Base-by-base conservation (phyloP, 2,797 vertebrate genomes). In the Paramormyrops hopkinsi region DNA sequence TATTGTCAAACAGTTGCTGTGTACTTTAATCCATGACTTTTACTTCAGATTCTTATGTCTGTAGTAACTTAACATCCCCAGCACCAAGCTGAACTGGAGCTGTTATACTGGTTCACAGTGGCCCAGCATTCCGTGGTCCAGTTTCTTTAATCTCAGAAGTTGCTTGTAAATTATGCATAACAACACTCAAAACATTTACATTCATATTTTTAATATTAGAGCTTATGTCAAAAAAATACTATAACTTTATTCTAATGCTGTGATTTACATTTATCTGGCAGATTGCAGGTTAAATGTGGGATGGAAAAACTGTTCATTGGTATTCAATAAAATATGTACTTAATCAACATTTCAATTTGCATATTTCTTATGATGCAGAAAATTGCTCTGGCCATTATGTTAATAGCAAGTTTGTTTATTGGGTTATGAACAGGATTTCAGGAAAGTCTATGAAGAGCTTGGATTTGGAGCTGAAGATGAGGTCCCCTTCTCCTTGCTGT, bases 381-480 rank as follows among this genome's bases (percentile, higher is more conserved):
- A 79, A 79, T 17, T 79, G 37, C 73, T n/a, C 37, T 14, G 14
- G 6, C 17, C 73, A 44, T 79, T 37, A 79, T 41, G 17, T 41
- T 19, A 17, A 37, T 73, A 25, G 12, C 17, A 79, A 79, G 73
- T 79, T 79, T 79, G 73, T 44, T 44, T 44, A 37, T 79, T 44
- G 73, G 73, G 73, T 17, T 79, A 17, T 79, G 37, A 79, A 41
- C 92, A 98, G 97, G 86, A 93, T 86, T 95, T 99, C 89, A 87
- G 92, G 56, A 95, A 94, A 46, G 65, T 97, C 56, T 98, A 96
- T 91, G 90, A 89, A 86, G 97, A 97, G 22, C 92, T 98, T 87
- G 96, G 95, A 79, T 94, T 92, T 89, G 91, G 92, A n/a, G 91
- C 92, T 2, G 92, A 96, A 65, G 94, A 95, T n/a, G 89, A 93